phyloP scores from a whole-genome alignment of 2,888 invertebrate genomes.

The Ametastegia equiseti region DNA sequence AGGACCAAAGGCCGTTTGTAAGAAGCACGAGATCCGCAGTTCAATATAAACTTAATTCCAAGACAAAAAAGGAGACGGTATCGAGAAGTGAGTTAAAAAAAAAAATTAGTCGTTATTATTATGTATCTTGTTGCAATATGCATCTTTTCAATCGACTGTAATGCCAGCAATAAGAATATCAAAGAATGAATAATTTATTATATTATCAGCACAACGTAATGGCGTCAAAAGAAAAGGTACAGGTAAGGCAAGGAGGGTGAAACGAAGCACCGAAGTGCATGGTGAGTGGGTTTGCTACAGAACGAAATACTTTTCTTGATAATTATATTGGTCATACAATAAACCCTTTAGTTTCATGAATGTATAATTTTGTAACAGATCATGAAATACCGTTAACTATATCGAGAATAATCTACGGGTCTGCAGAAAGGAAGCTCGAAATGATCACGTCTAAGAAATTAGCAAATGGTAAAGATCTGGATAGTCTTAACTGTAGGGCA shows the following conservation, averaged over 20 bases:
- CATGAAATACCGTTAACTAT: constrained; percentile 1
- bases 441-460: neutral
- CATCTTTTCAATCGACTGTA: neutral
- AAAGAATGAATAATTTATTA: neutral
- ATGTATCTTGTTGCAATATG: neutral
- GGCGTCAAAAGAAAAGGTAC: neutral
- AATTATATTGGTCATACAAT: neutral
- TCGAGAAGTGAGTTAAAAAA: constrained; percentile 8
- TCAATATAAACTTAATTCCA: neutral
- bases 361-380: neutral
- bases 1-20: constrained; percentile 30
- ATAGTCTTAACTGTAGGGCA: neutral
- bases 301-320: too few relatives aligned
- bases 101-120: too few relatives aligned
- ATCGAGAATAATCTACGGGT: neutral
- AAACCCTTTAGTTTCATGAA: neutral
- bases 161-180: neutral
- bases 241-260: neutral
- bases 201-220: neutral
- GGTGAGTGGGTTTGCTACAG: neutral
- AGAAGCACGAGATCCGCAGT: neutral
- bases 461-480: neutral
- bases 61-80: neutral
- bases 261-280: neutral
- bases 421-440: neutral